These are phyloP conservation scores for Desmophyllum pertusum DNA, from an alignment of 92 coral and sea anemone species.

Conservation along the genomic window DNA sequence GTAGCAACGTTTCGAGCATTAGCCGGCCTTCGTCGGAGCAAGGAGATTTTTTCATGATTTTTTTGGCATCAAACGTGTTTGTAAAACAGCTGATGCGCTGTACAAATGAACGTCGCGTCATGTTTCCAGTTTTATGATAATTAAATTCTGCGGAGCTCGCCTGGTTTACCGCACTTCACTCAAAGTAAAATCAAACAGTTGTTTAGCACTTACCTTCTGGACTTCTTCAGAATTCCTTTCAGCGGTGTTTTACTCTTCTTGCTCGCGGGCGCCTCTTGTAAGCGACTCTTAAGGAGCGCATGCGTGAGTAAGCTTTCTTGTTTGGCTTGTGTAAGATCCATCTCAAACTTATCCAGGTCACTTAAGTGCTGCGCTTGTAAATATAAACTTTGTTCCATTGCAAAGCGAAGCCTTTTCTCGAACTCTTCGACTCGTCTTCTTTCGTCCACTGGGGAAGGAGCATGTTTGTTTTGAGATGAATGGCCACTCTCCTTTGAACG, in stretches of 20 bases:
- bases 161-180: background rate
- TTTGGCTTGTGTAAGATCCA: slow-evolving; percentile 75
- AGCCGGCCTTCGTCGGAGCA: no score
- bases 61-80: no score
- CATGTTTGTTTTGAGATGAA: slow-evolving; percentile 20
- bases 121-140: background rate
- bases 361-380: slow-evolving; percentile 86
- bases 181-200: background rate
- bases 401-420: slow-evolving; percentile 90
- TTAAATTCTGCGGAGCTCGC: background rate
- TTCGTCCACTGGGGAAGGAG: slow-evolving; percentile 80
- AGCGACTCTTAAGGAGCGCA: slow-evolving; percentile 53
- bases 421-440: slow-evolving; percentile 81
- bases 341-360: slow-evolving; percentile 80
- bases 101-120: no score
- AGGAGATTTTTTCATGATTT: no score
- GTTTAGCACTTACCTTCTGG: background rate
- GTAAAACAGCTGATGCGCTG: no score
- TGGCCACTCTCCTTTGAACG: background rate
- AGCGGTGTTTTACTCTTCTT: slow-evolving; percentile 64
- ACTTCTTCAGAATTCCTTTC: slow-evolving; percentile 92
- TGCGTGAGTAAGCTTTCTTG: slow-evolving; percentile 73
- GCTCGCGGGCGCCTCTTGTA: slow-evolving; percentile 28
- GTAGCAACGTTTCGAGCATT: no score
- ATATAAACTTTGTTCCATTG: slow-evolving; percentile 95